phyloP scores from a whole-genome alignment of 1,140 invertebrate species.

The Ceratoteleas bidentatus region DNA sequence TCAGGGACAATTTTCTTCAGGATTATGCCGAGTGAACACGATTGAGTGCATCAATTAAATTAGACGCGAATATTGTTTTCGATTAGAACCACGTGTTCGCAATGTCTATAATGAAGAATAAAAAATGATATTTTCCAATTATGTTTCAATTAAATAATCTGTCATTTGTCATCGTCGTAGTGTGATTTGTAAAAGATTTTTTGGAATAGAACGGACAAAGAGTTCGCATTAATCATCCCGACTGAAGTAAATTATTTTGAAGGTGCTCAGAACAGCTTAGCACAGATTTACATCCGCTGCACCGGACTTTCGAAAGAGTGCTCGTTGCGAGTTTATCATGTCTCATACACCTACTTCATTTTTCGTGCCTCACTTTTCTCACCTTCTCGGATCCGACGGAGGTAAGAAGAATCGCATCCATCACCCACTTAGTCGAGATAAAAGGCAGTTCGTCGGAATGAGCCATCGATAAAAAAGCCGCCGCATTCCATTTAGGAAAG shows the following conservation, averaged over 20 bases:
- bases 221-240: constrained; percentile 43
- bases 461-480: constrained; percentile 70
- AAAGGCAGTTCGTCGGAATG: constrained; percentile 69
- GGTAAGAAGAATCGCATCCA: constrained; percentile 72
- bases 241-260: constrained; percentile 51
- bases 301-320: constrained; percentile 35
- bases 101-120: no score
- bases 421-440: constrained; percentile 75
- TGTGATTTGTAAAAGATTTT: constrained; percentile 1
- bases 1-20: constrained; percentile 2
- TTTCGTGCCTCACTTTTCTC: constrained; percentile 52
- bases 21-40: constrained; percentile 15
- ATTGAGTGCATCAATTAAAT: constrained; percentile 22
- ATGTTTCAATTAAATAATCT: background rate
- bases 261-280: constrained; percentile 49
- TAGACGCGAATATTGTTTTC: constrained; percentile 7
- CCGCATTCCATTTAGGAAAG: constrained; percentile 73
- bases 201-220: constrained; percentile 30
- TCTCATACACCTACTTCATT: constrained; percentile 49
- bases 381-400: constrained; percentile 41
- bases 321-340: constrained; percentile 43
- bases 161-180: constrained; percentile 13
- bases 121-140: background rate
- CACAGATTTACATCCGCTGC: constrained; percentile 49
- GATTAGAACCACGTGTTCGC: no score